Conservation (phyloP, 2,113 vertebrate genomes). For the Heteronetta atricapilla region DNA sequence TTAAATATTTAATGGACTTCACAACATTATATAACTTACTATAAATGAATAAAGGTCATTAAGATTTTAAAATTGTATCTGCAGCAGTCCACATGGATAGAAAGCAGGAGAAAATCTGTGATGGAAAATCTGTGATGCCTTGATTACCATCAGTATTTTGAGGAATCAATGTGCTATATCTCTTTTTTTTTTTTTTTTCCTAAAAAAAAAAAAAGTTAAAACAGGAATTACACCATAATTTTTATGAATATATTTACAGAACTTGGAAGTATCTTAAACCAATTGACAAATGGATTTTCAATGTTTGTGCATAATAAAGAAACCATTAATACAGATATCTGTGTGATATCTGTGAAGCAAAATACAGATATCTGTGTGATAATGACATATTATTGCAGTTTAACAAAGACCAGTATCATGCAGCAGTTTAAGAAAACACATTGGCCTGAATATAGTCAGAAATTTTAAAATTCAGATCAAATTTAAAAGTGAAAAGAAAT, state of each 20-base stretch:
- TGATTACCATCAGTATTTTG: neutral
- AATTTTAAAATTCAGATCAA: neutral
- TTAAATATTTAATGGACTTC: constrained; percentile 67
- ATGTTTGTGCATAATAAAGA: neutral
- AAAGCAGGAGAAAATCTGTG: neutral
- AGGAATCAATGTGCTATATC: neutral
- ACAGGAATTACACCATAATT: neutral
- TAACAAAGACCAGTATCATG: neutral
- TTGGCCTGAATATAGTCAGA: neutral
- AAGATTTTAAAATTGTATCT: neutral
- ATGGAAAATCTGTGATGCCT: neutral
- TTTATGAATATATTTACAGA: neutral
- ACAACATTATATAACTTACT: constrained; percentile 17
- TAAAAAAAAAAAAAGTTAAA: neutral
- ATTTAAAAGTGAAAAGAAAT: neutral
- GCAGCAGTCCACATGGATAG: neutral
- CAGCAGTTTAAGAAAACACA: neutral
- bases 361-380: neutral
- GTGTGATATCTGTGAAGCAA: neutral
- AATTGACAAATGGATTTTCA: neutral
- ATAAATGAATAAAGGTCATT: constrained; percentile 48
- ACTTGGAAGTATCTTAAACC: neutral
- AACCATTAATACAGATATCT: neutral
- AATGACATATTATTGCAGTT: neutral
- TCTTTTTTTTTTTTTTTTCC: no score